Percentiles rank a stretch among this genome's conserved stretches.
phyloP scores from a whole-genome alignment of 2,797 vertebrate genomes.

The Schizopygopsis malacanthus region DNA sequence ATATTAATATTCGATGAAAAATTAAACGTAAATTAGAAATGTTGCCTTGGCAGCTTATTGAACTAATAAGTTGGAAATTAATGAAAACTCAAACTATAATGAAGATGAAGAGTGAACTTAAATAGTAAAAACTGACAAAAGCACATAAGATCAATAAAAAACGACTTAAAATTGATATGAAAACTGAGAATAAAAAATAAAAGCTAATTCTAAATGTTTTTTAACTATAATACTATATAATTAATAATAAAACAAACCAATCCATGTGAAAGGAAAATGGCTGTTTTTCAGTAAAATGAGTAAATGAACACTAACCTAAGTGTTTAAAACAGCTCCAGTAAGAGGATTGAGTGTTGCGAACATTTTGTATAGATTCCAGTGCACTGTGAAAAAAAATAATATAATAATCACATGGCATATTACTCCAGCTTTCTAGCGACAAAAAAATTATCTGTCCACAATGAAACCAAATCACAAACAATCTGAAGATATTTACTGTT shows the following conservation, averaged over 20 bases:
- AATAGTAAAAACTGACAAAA: background rate
- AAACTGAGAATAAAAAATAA: background rate
- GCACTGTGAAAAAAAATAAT: conserved; percentile 73
- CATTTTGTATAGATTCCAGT: conserved; percentile 89
- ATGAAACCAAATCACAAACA: background rate
- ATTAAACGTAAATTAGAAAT: background rate
- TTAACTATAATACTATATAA: background rate
- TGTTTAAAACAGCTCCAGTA: conserved; percentile 87
- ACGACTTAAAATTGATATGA: background rate
- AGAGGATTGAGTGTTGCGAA: conserved; percentile 82
- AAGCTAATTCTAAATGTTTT: background rate
- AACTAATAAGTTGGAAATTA: background rate
- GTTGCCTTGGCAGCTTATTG: too few species aligned
- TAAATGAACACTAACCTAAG: conserved; percentile 76
- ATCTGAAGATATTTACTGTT: background rate
- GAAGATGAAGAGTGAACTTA: background rate
- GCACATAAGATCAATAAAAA: background rate
- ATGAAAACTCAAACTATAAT: background rate
- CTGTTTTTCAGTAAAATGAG: background rate
- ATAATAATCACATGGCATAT: background rate
- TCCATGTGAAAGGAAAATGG: background rate
- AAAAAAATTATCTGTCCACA: background rate
- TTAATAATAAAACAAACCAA: background rate
- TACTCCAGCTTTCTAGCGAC: background rate
- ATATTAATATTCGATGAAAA: background rate